A percentile compares a stretch with the other conserved stretches of the same genome.
Conservation (phyloP, 2,113 vertebrate genomes). For the Enhydra lutris region DNA sequence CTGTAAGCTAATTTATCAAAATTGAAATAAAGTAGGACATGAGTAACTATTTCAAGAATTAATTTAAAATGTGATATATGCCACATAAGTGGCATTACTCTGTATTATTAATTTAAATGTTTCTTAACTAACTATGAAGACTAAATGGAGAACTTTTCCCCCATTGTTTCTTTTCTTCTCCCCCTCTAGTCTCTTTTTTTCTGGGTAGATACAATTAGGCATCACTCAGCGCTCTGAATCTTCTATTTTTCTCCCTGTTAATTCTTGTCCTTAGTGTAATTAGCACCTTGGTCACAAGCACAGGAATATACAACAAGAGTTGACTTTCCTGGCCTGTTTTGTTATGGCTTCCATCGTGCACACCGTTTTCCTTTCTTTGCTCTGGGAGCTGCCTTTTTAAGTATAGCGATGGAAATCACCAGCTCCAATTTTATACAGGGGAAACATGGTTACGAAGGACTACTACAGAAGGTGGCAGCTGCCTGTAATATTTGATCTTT, state of each 20-base stretch:
- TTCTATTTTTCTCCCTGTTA: conserved; percentile 35
- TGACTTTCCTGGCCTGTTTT: neutral
- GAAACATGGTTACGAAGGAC: neutral
- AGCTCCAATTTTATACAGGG: neutral
- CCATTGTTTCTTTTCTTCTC: neutral
- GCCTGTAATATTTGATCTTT: neutral
- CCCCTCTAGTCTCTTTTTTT: neutral
- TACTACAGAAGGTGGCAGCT: neutral
- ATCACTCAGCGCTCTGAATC: neutral
- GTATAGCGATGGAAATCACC: neutral
- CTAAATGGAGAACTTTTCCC: conserved; percentile 53
- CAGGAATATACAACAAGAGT: neutral
- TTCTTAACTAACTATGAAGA: conserved; percentile 65
- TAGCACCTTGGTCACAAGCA: conserved; percentile 56
- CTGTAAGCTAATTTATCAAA: conserved; percentile 55
- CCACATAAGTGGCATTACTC: conserved; percentile 39
- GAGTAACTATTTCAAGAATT: conserved; percentile 66
- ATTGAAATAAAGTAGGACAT: conserved; percentile 68
- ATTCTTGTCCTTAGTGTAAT: conserved; percentile 56
- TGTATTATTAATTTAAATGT: conserved; percentile 60
- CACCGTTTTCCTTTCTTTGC: neutral
- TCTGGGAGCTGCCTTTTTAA: conserved; percentile 8
- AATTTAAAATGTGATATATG: conserved; percentile 68
- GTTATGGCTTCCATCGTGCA: neutral
- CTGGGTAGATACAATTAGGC: conserved; percentile 47